Percentiles rank a stretch among this genome's conserved stretches.
Conservation (phyloP, 2,888 invertebrate species). For the Ophioninae sp. region DNA sequence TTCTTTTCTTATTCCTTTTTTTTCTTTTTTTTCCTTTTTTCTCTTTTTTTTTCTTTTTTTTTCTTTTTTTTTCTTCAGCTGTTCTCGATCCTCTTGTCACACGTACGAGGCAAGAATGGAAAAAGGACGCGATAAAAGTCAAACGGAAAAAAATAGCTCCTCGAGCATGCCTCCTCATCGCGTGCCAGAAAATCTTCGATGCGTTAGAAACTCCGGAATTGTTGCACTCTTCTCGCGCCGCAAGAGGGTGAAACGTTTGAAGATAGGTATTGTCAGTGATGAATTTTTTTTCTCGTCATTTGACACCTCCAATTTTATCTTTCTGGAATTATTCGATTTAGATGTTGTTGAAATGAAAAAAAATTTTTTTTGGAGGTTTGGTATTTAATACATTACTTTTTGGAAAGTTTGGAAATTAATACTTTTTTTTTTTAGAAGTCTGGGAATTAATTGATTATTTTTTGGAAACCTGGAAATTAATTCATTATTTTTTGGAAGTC, state of each 20-base stretch:
- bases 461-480: too few relatives aligned
- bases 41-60: conserved; percentile 7
- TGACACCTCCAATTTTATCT: neutral
- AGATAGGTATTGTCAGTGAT: conserved; percentile 43
- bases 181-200: conserved; percentile 51
- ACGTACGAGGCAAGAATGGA: neutral
- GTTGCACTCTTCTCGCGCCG: conserved; percentile 5
- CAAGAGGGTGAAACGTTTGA: neutral
- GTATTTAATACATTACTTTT: too few relatives aligned
- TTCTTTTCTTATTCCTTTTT: conserved; percentile 3
- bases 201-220: conserved; percentile 26
- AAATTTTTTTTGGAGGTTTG: too few relatives aligned
- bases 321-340: too few relatives aligned
- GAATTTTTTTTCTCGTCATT: conserved; percentile 17
- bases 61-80: neutral
- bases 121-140: neutral
- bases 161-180: conserved; percentile 31
- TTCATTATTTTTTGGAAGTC: too few relatives aligned
- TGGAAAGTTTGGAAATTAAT: too few relatives aligned
- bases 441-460: too few relatives aligned
- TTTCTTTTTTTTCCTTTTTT: neutral
- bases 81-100: neutral
- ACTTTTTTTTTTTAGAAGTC: too few relatives aligned
- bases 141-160: neutral
- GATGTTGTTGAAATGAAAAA: too few relatives aligned